Conservation (phyloP, 2,888 invertebrate genomes). For the Prenolepis imparis region DNA sequence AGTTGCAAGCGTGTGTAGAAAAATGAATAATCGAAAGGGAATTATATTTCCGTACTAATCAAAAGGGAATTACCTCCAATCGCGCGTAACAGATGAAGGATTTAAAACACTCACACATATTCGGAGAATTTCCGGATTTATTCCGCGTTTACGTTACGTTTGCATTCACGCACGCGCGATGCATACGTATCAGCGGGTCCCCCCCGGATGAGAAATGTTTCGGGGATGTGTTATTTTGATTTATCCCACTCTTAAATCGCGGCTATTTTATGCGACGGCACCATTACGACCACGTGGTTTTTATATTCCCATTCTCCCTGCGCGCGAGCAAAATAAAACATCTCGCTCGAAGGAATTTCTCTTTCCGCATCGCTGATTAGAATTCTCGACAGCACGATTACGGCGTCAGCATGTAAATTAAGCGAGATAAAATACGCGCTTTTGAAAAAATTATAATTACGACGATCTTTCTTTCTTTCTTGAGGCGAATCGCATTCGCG, state of each 20-base stretch:
- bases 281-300: constrained; percentile 50
- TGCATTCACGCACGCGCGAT: constrained; percentile 7
- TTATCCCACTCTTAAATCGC: constrained; percentile 55
- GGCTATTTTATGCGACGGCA: constrained; percentile 47
- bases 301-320: constrained; percentile 14
- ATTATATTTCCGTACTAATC: constrained; percentile 20
- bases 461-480: neutral
- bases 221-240: constrained; percentile 51
- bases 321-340: constrained; percentile 14
- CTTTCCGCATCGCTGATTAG: constrained; percentile 50
- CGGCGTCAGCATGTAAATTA: constrained; percentile 46
- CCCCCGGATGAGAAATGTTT: constrained; percentile 38
- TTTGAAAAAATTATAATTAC: constrained; percentile 42
- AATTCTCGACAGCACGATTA: constrained; percentile 55
- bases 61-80: constrained; percentile 35
- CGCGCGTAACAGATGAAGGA: constrained; percentile 29
- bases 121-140: constrained; percentile 12
- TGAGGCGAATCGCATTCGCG: neutral
- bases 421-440: constrained; percentile 20
- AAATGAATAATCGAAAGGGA: constrained; percentile 33
- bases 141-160: constrained; percentile 18
- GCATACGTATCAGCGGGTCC: constrained; percentile 27
- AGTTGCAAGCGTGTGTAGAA: neutral
- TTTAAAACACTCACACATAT: constrained; percentile 34
- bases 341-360: constrained; percentile 42